phyloP scores from a whole-genome alignment of 2,797 vertebrate species.

The Enteromius thamalakanensis region DNA sequence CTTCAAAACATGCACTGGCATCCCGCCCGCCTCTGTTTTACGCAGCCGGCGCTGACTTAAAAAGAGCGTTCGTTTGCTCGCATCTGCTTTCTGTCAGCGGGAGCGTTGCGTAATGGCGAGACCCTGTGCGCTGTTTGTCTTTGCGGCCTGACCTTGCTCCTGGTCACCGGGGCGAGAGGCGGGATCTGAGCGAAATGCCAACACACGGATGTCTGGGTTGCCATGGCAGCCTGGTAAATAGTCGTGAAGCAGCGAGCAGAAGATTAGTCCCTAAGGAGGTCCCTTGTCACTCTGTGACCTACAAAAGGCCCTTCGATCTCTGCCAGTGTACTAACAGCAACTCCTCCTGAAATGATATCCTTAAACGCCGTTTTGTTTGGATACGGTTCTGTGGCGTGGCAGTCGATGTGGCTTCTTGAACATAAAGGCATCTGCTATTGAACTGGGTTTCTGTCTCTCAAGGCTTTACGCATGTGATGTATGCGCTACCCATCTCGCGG shows the following conservation, averaged over 20 bases:
- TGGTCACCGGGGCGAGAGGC: neutral
- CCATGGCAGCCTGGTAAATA: slow-evolving; percentile 60
- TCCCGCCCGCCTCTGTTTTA: slow-evolving; percentile 29
- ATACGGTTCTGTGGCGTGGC: slow-evolving; percentile 21
- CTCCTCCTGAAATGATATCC: slow-evolving; percentile 32
- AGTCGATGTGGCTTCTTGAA: slow-evolving; percentile 7
- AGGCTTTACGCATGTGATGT: slow-evolving; percentile 9
- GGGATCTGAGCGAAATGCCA: neutral
- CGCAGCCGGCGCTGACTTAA: slow-evolving; percentile 7
- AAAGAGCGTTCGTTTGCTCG: slow-evolving; percentile 37
- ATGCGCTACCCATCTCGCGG: neutral
- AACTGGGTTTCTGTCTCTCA: slow-evolving; percentile 24
- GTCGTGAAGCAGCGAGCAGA: slow-evolving; percentile 47
- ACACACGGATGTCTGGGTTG: slow-evolving; percentile 34
- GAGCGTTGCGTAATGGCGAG: slow-evolving; percentile 17
- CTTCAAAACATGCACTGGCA: slow-evolving; percentile 56
- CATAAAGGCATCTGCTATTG: slow-evolving; percentile 18
- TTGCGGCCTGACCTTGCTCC: slow-evolving; percentile 11
- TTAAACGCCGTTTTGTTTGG: slow-evolving; percentile 16
- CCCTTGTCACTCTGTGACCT: slow-evolving; percentile 52
- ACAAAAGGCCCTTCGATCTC: slow-evolving; percentile 44
- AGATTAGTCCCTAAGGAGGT: slow-evolving; percentile 55
- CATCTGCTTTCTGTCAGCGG: slow-evolving; percentile 40
- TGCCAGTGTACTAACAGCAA: slow-evolving; percentile 31
- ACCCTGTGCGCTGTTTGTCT: slow-evolving; percentile 19